A percentile compares a stretch with the other conserved stretches of the same genome.
Conservation (phyloP, 2,797 vertebrate genomes). For the Sebastes taczanowskii region DNA sequence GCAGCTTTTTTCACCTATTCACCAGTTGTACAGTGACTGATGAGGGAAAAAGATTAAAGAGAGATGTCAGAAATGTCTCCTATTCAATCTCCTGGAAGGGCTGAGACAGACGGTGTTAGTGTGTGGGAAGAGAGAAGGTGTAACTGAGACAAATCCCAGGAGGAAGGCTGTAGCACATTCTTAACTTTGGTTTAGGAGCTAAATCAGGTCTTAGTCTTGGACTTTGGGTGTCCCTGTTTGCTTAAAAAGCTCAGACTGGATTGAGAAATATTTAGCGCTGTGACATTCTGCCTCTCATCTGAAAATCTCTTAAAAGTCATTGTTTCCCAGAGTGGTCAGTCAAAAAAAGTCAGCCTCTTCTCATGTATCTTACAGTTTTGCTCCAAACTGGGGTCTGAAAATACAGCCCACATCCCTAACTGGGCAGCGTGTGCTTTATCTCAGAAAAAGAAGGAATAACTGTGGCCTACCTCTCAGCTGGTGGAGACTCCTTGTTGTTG, state of each 20-base stretch:
- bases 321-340: background rate
- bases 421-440: background rate
- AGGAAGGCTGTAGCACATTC: background rate
- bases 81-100: background rate
- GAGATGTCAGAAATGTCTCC: conserved; percentile 3
- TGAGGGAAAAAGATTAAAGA: background rate
- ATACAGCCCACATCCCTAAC: background rate
- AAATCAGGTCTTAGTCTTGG: background rate
- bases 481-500: background rate
- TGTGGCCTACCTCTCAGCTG: conserved; percentile 52
- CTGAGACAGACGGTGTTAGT: background rate
- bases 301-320: background rate
- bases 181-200: background rate
- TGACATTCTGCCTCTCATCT: background rate
- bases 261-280: background rate
- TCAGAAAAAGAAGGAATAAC: background rate
- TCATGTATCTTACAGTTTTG: background rate
- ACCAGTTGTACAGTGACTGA: conserved; percentile 18
- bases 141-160: background rate
- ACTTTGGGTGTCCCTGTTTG: background rate
- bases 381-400: background rate
- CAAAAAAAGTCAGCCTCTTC: background rate
- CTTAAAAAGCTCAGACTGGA: background rate
- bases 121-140: background rate
- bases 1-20: background rate